Percentiles rank a stretch among this genome's conserved stretches.
Conservation (phyloP, 2,113 vertebrate genomes). For the Theristicus caerulescens region DNA sequence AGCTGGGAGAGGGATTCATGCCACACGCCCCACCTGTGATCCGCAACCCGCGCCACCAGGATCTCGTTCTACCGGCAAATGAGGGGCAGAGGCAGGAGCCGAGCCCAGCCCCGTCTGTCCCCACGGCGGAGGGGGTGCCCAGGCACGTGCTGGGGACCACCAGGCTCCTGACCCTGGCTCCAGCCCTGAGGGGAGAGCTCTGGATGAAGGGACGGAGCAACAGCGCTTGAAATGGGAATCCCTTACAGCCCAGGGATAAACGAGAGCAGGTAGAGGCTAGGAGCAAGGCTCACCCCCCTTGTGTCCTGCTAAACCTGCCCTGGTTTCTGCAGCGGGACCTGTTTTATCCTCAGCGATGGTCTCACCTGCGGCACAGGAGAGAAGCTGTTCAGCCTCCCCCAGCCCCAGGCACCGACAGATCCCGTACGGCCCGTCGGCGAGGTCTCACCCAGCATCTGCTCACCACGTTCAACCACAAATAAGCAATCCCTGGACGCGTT, state of each 20-base stretch:
- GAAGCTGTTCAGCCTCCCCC: neutral
- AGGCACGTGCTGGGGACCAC: neutral
- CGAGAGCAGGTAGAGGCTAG: neutral
- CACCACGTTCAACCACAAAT: neutral
- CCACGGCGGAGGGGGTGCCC: accelerated
- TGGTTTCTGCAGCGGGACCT: neutral
- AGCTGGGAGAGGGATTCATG: neutral
- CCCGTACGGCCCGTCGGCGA: accelerated
- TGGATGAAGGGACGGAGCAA: neutral
- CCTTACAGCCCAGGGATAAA: neutral
- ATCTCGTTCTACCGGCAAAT: neutral
- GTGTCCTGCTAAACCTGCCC: neutral
- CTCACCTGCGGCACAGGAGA: neutral
- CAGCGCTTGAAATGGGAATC: neutral
- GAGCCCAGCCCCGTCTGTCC: accelerated
- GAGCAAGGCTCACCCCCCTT: neutral
- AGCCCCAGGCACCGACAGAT: neutral
- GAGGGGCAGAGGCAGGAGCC: accelerated
- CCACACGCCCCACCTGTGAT: neutral
- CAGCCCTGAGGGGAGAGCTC: neutral
- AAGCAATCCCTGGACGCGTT: accelerated
- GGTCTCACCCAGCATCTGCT: neutral
- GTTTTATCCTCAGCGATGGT: neutral
- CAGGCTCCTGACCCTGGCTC: neutral
- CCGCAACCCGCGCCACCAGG: accelerated